phyloP scores from a whole-genome alignment of 2,113 vertebrate species.

The Acanthisitta chloris region DNA sequence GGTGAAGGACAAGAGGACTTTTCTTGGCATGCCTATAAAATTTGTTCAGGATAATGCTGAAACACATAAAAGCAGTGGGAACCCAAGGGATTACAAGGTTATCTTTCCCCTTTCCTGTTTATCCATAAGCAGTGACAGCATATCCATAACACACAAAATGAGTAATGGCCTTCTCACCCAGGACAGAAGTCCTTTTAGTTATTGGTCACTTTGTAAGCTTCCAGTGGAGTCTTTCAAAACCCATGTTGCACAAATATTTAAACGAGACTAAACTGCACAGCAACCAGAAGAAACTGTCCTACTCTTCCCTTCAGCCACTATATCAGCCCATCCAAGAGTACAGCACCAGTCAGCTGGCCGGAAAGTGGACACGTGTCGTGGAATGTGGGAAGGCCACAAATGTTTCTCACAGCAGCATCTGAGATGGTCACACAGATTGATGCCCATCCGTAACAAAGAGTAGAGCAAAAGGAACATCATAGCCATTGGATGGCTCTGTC shows the following conservation, averaged over 20 bases:
- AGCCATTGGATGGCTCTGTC: background rate
- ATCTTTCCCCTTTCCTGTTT: background rate
- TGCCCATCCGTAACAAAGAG: fast-evolving
- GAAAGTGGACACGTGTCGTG: fast-evolving
- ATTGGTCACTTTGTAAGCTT: background rate
- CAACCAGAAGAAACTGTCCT: background rate
- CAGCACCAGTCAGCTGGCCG: fast-evolving
- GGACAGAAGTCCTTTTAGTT: background rate
- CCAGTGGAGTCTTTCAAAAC: background rate
- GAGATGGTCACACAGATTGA: background rate
- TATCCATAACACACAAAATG: background rate
- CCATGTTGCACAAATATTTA: fast-evolving
- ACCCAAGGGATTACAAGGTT: background rate
- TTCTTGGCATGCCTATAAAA: background rate
- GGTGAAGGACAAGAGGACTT: background rate
- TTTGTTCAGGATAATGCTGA: background rate
- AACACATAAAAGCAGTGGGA: fast-evolving
- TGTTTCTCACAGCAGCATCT: background rate
- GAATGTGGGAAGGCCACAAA: background rate
- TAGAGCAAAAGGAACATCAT: background rate
- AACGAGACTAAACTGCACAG: background rate
- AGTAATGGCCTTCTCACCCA: fast-evolving
- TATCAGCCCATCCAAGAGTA: fast-evolving
- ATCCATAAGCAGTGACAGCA: background rate
- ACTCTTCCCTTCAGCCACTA: background rate